phyloP scores from a whole-genome alignment of 2,113 vertebrate genomes.

The Ondatra zibethicus region DNA sequence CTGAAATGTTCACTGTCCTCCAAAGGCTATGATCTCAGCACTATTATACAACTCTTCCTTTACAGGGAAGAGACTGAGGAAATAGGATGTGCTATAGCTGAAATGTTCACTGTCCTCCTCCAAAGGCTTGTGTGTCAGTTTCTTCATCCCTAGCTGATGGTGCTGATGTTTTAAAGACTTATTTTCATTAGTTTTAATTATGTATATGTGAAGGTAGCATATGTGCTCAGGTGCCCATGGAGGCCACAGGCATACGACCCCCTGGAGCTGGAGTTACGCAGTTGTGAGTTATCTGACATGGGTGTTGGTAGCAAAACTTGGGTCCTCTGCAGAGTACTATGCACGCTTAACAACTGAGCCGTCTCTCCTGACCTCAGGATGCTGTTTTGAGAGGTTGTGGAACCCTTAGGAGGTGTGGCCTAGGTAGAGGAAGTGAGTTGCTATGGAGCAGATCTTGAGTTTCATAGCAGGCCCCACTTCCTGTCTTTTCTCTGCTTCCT shows the following conservation, averaged over 20 bases:
- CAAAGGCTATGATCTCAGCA: neutral
- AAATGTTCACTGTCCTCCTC: neutral
- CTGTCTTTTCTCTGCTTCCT: neutral
- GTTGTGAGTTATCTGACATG: neutral
- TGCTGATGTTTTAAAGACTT: neutral
- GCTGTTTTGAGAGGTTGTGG: neutral
- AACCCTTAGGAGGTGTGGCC: neutral
- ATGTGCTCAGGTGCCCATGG: neutral
- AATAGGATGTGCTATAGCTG: neutral
- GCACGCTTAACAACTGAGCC: neutral
- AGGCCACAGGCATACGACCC: neutral
- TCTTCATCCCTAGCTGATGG: neutral
- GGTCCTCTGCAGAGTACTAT: neutral
- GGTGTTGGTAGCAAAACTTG: neutral
- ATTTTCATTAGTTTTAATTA: neutral
- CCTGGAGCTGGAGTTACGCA: neutral
- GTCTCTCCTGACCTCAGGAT: neutral
- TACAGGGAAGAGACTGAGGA: neutral
- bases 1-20: neutral
- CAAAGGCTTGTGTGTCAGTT: neutral
- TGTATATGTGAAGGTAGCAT: neutral
- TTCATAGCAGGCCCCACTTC: neutral
- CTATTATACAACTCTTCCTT: neutral
- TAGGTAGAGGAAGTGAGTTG: neutral
- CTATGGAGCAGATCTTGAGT: neutral